Base-by-base conservation (phyloP, 2,113 vertebrate genomes). In the Pluvianellus socialis region DNA sequence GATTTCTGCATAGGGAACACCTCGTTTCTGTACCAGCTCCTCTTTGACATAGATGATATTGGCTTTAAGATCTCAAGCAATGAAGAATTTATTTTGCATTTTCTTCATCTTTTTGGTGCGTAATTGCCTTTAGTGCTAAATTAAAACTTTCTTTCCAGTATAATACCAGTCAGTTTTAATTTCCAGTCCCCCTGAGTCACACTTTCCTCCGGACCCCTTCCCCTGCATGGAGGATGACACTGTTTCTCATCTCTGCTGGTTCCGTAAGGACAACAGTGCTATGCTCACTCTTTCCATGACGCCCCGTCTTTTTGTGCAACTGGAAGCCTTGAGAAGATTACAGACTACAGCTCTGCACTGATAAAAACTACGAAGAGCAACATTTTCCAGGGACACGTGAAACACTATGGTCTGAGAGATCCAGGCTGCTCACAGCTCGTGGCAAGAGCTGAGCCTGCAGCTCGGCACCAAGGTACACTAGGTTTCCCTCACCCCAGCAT, bases 371-470 rank as follows among this genome's bases (percentile, higher is more conserved):
- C 32, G 6, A 3, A 21, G 35, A 79, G 33, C 24, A 56, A 7
- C 2, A 2, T 38, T 85, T 49, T 75, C 12, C 30, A 30, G 27
- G n/a, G n/a, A 70, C 17, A 35, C 27, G 12, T n/a, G 17, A 58
- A 44, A 50, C 1, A 3, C 30, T 30, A 13, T 1, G 0, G 49
- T 12, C 47, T 20, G 28, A 33, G 9, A 45, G 52, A 13, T 18
- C 32, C 21, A 19, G 53, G 35, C 58, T 72, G 32, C 61, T 45
- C 27, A 7, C 40, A 53, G 71, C 55, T 40, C 26, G 28, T 14
- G 58, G 28, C 7, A 5, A 58, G 33, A 52, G 19, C 24, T 7
- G n/a, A 66, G 27, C 30, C 14, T 63, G 81, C 33, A 42, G 19
- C 49, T 42, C 1, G 0, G 59, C 19, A 30, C 21, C 35, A 4